Evolutionary conservation across 2,113 vertebrate genomes (phyloP).

Genomic region (Meriones unguiculatus): DNA sequence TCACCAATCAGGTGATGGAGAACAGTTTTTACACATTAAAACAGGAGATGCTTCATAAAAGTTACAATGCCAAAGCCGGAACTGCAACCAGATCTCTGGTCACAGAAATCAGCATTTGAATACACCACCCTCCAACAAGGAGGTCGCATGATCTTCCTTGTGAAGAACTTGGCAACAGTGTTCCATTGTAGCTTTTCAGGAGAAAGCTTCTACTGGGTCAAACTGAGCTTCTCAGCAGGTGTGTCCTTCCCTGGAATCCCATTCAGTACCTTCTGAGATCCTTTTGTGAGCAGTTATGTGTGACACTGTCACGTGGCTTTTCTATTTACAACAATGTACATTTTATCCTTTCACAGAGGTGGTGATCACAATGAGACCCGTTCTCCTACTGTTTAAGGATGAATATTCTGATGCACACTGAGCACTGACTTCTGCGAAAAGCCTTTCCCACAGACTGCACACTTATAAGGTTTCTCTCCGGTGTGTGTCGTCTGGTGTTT

Average conservation of each 20-base stretch:
- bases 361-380: not conserved
- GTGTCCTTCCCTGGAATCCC: not conserved
- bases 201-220: not conserved
- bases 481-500: conserved; percentile 75
- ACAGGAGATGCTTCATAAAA: too few relatives aligned
- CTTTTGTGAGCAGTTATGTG: not conserved
- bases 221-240: not conserved
- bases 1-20: too few relatives aligned
- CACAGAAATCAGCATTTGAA: too few relatives aligned
- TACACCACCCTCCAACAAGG: too few relatives aligned
- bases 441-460: conserved; percentile 70
- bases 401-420: conserved; percentile 62
- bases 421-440: conserved; percentile 75
- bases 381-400: not conserved
- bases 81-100: too few relatives aligned
- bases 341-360: not conserved
- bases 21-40: too few relatives aligned
- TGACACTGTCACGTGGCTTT: not conserved
- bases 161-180: not conserved
- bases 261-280: not conserved
- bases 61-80: too few relatives aligned
- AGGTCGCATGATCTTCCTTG: not conserved
- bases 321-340: not conserved
- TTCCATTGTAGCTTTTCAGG: not conserved
- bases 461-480: conserved; percentile 75